phyloP scores from a whole-genome alignment of 2,113 vertebrate genomes.

The Acinonyx jubatus region DNA sequence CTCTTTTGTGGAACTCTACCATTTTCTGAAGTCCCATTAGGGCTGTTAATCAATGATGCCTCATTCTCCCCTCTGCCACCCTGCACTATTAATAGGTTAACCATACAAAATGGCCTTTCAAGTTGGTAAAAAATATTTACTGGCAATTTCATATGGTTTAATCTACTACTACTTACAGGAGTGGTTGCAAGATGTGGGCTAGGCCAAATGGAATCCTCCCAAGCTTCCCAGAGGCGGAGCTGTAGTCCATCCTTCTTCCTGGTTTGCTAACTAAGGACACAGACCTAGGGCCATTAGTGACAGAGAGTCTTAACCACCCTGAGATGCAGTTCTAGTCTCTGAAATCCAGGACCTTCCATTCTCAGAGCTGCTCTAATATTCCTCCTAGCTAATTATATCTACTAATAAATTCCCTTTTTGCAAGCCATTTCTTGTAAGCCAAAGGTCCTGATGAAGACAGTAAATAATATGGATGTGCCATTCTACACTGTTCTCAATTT shows the following conservation, averaged over 20 bases:
- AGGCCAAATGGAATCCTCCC: not conserved
- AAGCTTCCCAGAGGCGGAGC: not conserved
- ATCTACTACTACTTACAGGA: not conserved
- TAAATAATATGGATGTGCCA: not conserved
- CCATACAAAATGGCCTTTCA: not conserved
- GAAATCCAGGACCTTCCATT: not conserved
- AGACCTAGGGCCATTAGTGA: not conserved
- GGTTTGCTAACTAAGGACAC: not conserved
- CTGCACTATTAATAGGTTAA: not conserved
- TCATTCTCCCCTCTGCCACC: not conserved
- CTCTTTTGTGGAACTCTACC: not conserved
- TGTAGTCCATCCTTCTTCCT: not conserved
- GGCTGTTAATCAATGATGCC: not conserved
- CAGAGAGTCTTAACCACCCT: not conserved
- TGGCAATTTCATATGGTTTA: not conserved
- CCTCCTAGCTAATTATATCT: not conserved
- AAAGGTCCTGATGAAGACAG: not conserved
- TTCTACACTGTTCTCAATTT: constrained; percentile 44
- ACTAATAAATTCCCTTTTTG: constrained; percentile 1
- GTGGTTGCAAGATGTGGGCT: not conserved
- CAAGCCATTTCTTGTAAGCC: not conserved
- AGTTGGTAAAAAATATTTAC: not conserved
- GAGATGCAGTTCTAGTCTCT: not conserved
- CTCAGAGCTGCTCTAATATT: not conserved
- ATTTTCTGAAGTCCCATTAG: not conserved